These are phyloP conservation scores for Rhabditoides inermis DNA, from an alignment of 2,888 invertebrate genomes.

Conservation along the genomic window DNA sequence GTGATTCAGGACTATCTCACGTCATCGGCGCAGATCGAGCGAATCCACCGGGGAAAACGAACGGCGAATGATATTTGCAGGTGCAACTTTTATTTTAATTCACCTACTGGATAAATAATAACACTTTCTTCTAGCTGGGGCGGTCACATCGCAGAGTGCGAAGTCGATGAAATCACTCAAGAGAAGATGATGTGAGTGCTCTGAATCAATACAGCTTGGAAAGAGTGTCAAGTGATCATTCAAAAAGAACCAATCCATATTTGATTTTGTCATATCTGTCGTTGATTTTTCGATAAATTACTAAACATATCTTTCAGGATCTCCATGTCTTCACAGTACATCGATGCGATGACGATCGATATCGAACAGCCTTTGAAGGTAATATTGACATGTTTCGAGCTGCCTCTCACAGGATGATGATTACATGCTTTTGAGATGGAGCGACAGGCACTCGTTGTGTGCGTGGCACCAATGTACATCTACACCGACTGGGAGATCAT, in stretches of 20 bases:
- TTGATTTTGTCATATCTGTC: background rate
- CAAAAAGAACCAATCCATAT: background rate
- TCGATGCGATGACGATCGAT: constrained; percentile 22
- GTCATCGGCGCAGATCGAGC: too few species aligned
- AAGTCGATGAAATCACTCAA: constrained; percentile 35
- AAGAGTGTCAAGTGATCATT: constrained; percentile 4
- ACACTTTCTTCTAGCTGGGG: too few species aligned
- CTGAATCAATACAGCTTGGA: constrained; percentile 25
- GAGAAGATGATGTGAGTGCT: constrained; percentile 17
- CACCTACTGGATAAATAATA: too few species aligned
- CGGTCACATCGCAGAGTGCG: constrained; percentile 48
- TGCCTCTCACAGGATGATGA: background rate
- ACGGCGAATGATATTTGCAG: constrained; percentile 47
- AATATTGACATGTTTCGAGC: constrained; percentile 11
- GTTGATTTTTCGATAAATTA: background rate
- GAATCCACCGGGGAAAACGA: too few species aligned
- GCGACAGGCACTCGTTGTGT: constrained; percentile 40
- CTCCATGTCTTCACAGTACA: constrained; percentile 25
- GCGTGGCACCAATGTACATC: constrained; percentile 50
- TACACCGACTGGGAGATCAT: constrained; percentile 51
- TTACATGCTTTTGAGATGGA: constrained; percentile 9
- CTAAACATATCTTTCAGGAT: constrained; percentile 22
- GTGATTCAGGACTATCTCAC: too few species aligned
- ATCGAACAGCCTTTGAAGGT: constrained; percentile 24
- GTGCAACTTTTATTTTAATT: too few species aligned